Percentiles rank a stretch among this genome's conserved stretches.
Conservation (phyloP, 1,140 invertebrate species). For the Diorhabda elongata region DNA sequence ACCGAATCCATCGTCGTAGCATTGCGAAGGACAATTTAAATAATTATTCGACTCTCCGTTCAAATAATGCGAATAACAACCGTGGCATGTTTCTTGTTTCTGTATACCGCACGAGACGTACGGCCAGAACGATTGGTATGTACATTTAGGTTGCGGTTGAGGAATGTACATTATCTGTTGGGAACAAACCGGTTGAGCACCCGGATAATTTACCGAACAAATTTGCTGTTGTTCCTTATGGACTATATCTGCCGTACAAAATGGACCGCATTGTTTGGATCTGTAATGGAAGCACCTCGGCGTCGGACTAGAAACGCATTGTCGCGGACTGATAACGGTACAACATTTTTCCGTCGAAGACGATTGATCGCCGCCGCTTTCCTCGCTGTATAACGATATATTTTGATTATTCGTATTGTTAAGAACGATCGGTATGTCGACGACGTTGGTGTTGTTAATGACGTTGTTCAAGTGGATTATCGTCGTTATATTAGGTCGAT, state of each 20-base stretch:
- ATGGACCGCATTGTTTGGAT: slow-evolving; percentile 35
- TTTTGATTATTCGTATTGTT: slow-evolving; percentile 43
- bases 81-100: slow-evolving; percentile 31
- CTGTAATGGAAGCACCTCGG: slow-evolving; percentile 39
- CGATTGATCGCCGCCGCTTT: not conserved
- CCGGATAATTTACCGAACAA: slow-evolving; percentile 28
- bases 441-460: slow-evolving; percentile 42
- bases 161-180: slow-evolving; percentile 36
- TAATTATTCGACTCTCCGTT: slow-evolving; percentile 18
- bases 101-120: slow-evolving; percentile 40
- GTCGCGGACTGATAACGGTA: slow-evolving; percentile 33
- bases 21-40: slow-evolving; percentile 25
- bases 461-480: slow-evolving; percentile 42
- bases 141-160: slow-evolving; percentile 42
- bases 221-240: slow-evolving; percentile 38
- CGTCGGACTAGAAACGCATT: slow-evolving; percentile 31
- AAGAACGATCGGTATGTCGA: slow-evolving; percentile 41
- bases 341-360: slow-evolving; percentile 17
- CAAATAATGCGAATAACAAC: slow-evolving; percentile 39
- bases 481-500: slow-evolving; percentile 40
- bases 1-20: slow-evolving; percentile 36
- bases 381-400: slow-evolving; percentile 30
- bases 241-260: slow-evolving; percentile 38
- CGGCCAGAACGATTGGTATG: slow-evolving; percentile 40
- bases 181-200: slow-evolving; percentile 6